These are phyloP conservation scores for Baccha elongata DNA, from an alignment of 2,888 invertebrate genomes.

Conservation along the genomic window DNA sequence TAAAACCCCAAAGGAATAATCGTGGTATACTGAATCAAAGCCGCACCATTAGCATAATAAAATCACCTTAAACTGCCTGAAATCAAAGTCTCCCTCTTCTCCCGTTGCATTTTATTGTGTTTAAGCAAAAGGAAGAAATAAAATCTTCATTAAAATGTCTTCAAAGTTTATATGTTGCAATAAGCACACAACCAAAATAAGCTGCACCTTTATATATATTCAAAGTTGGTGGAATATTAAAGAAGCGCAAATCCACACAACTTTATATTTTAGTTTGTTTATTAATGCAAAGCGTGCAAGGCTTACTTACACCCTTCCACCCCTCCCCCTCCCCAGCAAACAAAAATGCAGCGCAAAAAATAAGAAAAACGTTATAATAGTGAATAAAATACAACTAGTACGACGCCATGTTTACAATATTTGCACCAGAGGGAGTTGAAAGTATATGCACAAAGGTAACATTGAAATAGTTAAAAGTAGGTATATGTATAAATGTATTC, in stretches of 20 bases:
- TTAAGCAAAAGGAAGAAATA: background rate
- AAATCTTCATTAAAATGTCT: constrained; percentile 64
- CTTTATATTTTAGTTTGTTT: constrained; percentile 62
- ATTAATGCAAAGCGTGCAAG: constrained; percentile 69
- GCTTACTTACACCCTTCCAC: constrained; percentile 4
- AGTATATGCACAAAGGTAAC: constrained; percentile 25
- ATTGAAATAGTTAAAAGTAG: constrained; percentile 12
- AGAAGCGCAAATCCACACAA: constrained; percentile 25
- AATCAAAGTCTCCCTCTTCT: background rate
- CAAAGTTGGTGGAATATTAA: constrained; percentile 5
- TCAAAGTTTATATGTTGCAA: constrained; percentile 65
- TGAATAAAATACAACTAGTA: constrained; percentile 44
- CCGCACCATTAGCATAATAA: background rate
- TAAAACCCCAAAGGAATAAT: too few species aligned
- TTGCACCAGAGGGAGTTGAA: constrained; percentile 11
- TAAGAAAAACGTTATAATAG: constrained; percentile 60
- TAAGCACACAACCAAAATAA: constrained; percentile 33
- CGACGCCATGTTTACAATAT: constrained; percentile 44
- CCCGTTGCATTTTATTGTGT: background rate
- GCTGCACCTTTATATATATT: background rate
- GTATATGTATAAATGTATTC: too few species aligned
- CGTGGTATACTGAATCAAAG: too few species aligned
- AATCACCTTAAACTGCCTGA: background rate
- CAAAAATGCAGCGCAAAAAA: constrained; percentile 30
- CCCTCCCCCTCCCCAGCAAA: background rate